phyloP scores from a whole-genome alignment of 2,113 vertebrate species.

The Pelodiscus sinensis region DNA sequence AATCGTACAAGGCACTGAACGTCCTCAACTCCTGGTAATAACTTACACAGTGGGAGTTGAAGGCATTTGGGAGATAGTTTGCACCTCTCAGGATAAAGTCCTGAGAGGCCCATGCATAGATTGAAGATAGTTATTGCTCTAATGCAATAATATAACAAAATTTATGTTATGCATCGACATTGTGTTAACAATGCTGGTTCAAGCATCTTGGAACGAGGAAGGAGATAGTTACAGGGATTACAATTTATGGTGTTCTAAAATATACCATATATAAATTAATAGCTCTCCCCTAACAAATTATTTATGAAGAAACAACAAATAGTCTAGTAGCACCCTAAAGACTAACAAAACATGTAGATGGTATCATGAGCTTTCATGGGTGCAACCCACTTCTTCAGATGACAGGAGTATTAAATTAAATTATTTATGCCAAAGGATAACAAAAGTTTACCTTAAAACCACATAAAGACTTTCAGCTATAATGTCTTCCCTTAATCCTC shows the following conservation, averaged over 20 bases:
- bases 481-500: background rate
- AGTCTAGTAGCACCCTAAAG: too few relatives aligned
- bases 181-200: background rate
- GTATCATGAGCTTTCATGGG: too few relatives aligned
- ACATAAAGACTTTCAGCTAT: rapidly evolving
- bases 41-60: background rate
- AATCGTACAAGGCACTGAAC: background rate
- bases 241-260: background rate
- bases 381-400: too few relatives aligned
- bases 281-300: background rate
- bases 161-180: background rate
- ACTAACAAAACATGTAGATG: too few relatives aligned
- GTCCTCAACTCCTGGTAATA: background rate
- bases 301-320: too few relatives aligned
- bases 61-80: background rate
- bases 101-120: background rate
- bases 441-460: background rate
- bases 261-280: background rate
- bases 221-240: background rate
- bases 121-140: background rate
- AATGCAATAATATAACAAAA: too few relatives aligned
- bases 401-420: too few relatives aligned
- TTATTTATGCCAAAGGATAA: rapidly evolving
- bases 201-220: background rate
- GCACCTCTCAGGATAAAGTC: background rate